Evolutionary conservation across 2,888 invertebrate species (phyloP), one percentile per base, ranked within the genome.

Genomic region (Serripes groenlandicus): DNA sequence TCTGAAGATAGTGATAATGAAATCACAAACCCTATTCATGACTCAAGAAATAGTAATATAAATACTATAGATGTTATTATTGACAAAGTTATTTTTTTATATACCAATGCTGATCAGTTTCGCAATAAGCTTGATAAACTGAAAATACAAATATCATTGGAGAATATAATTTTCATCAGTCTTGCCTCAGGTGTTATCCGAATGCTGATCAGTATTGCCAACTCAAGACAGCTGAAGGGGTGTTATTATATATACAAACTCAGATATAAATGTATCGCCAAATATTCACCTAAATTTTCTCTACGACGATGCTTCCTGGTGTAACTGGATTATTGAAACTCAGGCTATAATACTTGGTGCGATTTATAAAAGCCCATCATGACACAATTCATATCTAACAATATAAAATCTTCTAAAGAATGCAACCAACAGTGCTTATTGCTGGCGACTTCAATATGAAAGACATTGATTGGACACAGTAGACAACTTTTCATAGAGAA

Each of bases 61-160:
- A 18, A 42, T 11, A 42, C 42, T 42, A 7, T 23, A 62, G 74
- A 74, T 32, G 30, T 64, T 62, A 52, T 18, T 23, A 49, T 49
- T 32, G 56, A 68, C 9, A 75, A 54, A 21, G 34, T 52, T 3
- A 75, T 56, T 11, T 75, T 52, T 54, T 75, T 75, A 49, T 75
- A 75, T 52, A 75, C 75, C 3, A 75, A 75, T 75, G 68, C 68
- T 26, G 69, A 78, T 72, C 78, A 72, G 42, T 54, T 78, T 35
- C n/a, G 34, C 66, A 78, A 73, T 34, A 73, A 78, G 42, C 54
- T 78, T 35, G 73, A 73, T 35, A 68, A 78, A 68, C 49, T 73
- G 15, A 52, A 73, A 42, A 23, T 68, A 23, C 78, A 68, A 56
- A 68, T 73, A 68, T n/a, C 30, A n/a, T 5, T 78, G 18, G 49